Percentiles rank a stretch among this genome's conserved stretches.
phyloP scores from a whole-genome alignment of 2,113 vertebrate species.

The Rhynchomys soricoides region DNA sequence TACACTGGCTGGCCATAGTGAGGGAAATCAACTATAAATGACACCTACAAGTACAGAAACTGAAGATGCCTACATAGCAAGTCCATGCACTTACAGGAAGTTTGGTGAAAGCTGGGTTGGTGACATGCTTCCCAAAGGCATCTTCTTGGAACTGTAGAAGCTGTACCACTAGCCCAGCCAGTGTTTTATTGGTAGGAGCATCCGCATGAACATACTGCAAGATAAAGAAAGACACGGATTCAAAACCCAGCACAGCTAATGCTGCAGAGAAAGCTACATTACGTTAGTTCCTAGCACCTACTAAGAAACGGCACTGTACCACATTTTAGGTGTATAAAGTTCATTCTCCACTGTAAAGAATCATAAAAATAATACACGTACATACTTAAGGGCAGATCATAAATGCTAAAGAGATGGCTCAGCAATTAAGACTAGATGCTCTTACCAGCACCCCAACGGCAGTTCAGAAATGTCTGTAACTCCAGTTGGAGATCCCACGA shows the following conservation, averaged over 20 bases:
- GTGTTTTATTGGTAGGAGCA: constrained; percentile 95
- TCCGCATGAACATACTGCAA: constrained; percentile 96
- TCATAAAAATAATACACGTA: background rate
- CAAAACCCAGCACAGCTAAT: background rate
- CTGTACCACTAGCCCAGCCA: constrained; percentile 96
- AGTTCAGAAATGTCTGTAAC: background rate
- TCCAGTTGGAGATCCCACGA: background rate
- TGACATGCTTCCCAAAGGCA: constrained; percentile 96
- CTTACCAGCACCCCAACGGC: background rate
- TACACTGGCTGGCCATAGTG: background rate
- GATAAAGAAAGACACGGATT: constrained; percentile 52
- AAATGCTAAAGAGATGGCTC: background rate
- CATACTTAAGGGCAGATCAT: background rate
- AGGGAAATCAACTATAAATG: background rate
- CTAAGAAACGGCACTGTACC: background rate
- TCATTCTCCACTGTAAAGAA: background rate
- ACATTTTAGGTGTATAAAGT: background rate
- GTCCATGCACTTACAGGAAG: constrained; percentile 91
- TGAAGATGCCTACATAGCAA: background rate
- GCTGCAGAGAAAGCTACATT: background rate
- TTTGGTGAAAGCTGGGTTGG: constrained; percentile 98
- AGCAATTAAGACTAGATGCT: background rate
- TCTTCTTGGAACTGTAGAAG: constrained; percentile 99
- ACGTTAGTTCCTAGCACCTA: background rate
- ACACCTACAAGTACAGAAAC: background rate